A percentile compares a stretch with the other conserved stretches of the same genome.
Evolutionary conservation across 2,888 invertebrate species (phyloP).

Genomic region (Lasioglossum pauxillum): DNA sequence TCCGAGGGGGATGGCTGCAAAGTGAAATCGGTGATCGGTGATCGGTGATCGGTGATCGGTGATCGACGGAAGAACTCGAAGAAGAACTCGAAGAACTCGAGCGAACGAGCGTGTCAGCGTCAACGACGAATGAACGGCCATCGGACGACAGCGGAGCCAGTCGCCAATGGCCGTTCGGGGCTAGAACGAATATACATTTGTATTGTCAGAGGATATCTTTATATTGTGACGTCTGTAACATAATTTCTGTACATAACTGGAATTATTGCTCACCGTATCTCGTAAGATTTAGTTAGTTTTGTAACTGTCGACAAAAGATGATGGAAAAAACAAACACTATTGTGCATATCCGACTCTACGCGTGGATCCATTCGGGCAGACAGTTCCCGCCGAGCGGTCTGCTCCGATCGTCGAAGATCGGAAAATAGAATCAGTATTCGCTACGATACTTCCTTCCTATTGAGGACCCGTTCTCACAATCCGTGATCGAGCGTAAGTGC

Average conservation of each 20-base stretch:
- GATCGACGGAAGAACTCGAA: background rate
- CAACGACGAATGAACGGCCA: constrained; percentile 20
- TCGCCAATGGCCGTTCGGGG: constrained; percentile 47
- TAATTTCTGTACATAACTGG: constrained; percentile 84
- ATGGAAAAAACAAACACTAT: constrained; percentile 64
- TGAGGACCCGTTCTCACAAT: constrained; percentile 50
- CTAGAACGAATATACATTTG: constrained; percentile 62
- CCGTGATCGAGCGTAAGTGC: constrained; percentile 43
- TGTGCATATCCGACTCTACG: constrained; percentile 69
- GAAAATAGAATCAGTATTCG: constrained; percentile 47
- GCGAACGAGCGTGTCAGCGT: constrained; percentile 34
- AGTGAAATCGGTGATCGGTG: constrained; percentile 14
- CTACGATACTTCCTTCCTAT: constrained; percentile 48
- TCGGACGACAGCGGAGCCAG: constrained; percentile 41
- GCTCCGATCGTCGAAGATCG: constrained; percentile 40
- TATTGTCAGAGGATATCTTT: constrained; percentile 74
- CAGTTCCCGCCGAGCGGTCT: background rate
- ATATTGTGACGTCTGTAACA: constrained; percentile 81
- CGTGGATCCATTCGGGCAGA: constrained; percentile 36
- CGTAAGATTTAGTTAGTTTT: constrained; percentile 83
- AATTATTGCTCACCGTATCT: constrained; percentile 83
- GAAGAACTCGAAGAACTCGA: background rate
- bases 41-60: constrained; percentile 14
- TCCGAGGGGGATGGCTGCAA: constrained; percentile 67
- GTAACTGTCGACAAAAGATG: constrained; percentile 76